Base-by-base conservation (phyloP, 2,113 vertebrate genomes). In the Xiphorhynchus elegans region DNA sequence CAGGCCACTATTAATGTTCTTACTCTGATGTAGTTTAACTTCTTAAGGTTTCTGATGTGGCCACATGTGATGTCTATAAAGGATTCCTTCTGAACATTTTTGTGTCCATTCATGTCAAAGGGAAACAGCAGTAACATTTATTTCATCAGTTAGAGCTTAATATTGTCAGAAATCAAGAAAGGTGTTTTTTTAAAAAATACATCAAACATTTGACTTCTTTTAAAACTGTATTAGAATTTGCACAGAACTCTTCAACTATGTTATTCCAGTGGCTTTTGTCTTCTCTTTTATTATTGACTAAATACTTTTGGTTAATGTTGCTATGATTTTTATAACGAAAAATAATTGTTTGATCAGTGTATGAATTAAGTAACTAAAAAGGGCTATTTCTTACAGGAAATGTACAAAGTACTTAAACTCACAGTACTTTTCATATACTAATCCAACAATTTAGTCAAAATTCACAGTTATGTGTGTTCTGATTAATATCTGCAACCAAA, bases 211-310 rank as follows among this genome's bases (percentile, higher is more conserved):
- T 90, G 63, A 84, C 62, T 88, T 84, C 60, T 50, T 92, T 89
- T 44, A 73, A 89, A 86, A 90, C 28, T 52, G 1, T 52, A 37
- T 85, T 72, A n/a, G 66, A 84, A 2, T 89, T 95, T 96, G 59
- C 84, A 73, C 21, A 58, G 47, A 92, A 68, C 18, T 69, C 82
- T 75, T 87, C 50, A 72, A 86, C 46, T n/a, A 19, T 88, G 60
- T 92, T 91, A 70, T 78, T 81, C 46, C 80, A 67, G 18, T 46
- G 56, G 29, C 47, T 95, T 97, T 97, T 96, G 91, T 90, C 91
- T 94, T 83, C 50, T 89, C 49, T 96, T 96, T 94, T 66, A 86
- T 95, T 96, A 96, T 96, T 97, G 95, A 96, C 84, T 69, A 91
- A 92, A 69, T 76, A 83, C 81, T 85, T 95, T 72, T 86, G 84